Conservation (phyloP, 30 jellyfish, hydroid and myxozoan genomes). For the Turritopsis dohrnii region DNA sequence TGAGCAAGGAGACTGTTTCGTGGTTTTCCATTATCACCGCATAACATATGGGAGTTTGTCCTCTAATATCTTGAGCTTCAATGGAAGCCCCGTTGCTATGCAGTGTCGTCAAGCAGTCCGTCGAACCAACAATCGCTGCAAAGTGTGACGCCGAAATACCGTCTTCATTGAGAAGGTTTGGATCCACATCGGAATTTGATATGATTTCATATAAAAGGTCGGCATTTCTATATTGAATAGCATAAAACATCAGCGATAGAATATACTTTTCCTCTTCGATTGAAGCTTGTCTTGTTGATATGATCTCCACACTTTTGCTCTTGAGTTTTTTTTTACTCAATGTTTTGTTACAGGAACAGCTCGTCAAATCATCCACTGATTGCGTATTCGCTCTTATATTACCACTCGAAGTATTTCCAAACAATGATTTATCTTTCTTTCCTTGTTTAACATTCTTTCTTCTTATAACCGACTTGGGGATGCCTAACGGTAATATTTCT, state of each 20-base stretch:
- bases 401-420: not conserved
- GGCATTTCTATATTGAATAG: conserved; percentile 9
- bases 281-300: not conserved
- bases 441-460: not conserved
- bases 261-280: not conserved
- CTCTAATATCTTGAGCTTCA: conserved; percentile 5
- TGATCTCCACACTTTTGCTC: not conserved
- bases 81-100: conserved; percentile 3
- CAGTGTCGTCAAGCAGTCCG: not conserved
- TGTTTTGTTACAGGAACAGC: not conserved
- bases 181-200: not conserved
- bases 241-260: conserved; percentile 7
- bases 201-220: not conserved
- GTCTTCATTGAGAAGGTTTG: conserved; percentile 4
- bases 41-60: conserved; percentile 14
- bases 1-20: not conserved
- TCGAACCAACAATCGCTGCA: conserved; percentile 24
- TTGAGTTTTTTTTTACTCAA: not conserved
- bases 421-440: not conserved
- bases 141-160: conserved; percentile 10
- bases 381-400: not conserved
- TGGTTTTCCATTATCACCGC: conserved; percentile 9
- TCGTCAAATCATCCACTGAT: not conserved
- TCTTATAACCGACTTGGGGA: not conserved
- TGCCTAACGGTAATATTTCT: not conserved